Evolutionary conservation across 53 echinoderm and acorn worm species (phyloP), one percentile per base, ranked within the genome.

Genomic region (Arbacia lixula): DNA sequence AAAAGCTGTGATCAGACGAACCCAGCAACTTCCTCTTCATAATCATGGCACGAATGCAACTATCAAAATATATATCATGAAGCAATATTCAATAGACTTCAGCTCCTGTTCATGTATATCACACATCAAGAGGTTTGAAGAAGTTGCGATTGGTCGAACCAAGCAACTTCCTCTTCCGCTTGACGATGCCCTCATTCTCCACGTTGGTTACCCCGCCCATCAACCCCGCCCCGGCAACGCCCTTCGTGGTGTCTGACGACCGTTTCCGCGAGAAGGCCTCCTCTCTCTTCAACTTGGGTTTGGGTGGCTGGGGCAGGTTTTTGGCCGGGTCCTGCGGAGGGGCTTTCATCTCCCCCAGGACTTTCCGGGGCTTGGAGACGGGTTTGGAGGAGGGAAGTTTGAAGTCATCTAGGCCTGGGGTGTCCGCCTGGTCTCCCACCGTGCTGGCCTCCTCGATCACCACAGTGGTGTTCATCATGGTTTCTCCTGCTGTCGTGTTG

Each of bases 381-480:
- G 76, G 71, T 53, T 68, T 84, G 27, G 25, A n/a, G n/a, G 21
- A 17, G 2, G 80, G 79, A 20, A 55, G 30, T 68, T 80, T 54
- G 35, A 87, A 87, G 71, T 87, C 57, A 12, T 49, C 37, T 0
- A 81, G 40, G 28, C 53, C 87, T 0, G 87, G 87, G 21, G 87
- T 57, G 4, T 32, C 30, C 27, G 40, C 69, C 16, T 33, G 51
- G 14, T 74, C 74, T 3, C 57, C 58, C 26, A 75, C 88, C 0
- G 61, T 31, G 14, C 53, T 49, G 64, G 33, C 76, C 24, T 68
- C 69, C 20, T 85, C 88, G 52, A 94, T 27, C 64, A 94, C 86
- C 5, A 94, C 60, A 0, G 94, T 94, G 12, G 91, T 88, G 72
- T 94, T 94, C 74, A 94, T 86, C 11, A 88, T 78, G 56, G n/a